Conservation (phyloP, 1,140 invertebrate species). For the Aphaenogaster ashmeadi region DNA sequence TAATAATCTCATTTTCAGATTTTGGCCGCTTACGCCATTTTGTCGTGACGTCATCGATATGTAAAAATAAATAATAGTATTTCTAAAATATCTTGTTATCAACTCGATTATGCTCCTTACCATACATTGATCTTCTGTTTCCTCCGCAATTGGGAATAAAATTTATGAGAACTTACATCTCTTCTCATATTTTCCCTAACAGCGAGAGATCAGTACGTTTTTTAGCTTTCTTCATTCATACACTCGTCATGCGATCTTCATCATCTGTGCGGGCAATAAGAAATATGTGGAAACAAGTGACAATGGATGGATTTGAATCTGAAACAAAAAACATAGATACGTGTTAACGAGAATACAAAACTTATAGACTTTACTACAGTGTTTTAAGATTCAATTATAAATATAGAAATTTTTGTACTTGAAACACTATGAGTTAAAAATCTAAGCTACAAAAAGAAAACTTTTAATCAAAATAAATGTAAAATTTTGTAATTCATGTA, state of each 20-base stretch:
- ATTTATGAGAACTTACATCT: background rate
- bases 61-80: background rate
- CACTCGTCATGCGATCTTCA: slow-evolving; percentile 57
- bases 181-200: background rate
- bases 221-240: background rate
- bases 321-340: slow-evolving; percentile 85
- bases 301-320: slow-evolving; percentile 96
- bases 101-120: slow-evolving; percentile 15
- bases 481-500: background rate
- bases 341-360: background rate
- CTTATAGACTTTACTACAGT: background rate
- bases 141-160: background rate
- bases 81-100: slow-evolving; percentile 11
- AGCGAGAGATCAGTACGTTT: background rate
- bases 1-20: no score
- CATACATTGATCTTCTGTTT: background rate
- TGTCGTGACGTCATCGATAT: background rate
- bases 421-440: background rate
- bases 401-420: background rate
- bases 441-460: background rate
- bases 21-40: no score
- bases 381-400: background rate
- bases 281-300: slow-evolving; percentile 94
- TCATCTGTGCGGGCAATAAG: slow-evolving; percentile 91
- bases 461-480: background rate